Base-by-base conservation (phyloP, 1,140 invertebrate genomes). In the Kradibia gibbosae region DNA sequence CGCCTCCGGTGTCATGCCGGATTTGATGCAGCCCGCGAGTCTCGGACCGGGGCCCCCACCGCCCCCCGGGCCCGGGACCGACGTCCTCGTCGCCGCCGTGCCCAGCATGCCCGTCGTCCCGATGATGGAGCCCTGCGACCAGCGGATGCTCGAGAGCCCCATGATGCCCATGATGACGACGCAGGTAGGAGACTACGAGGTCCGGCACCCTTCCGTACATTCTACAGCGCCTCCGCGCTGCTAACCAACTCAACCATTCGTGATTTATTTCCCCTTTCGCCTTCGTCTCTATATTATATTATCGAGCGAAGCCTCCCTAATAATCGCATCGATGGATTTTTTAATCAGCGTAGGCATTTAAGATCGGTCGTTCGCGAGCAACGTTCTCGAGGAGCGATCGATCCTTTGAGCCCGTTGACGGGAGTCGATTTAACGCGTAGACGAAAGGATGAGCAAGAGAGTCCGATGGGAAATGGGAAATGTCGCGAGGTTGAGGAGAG, bases 1-100 rank as follows among this genome's bases (percentile, higher is more conserved):
- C 17, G 83, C 86, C 0, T 84, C 86, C 10, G 84, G 74, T 77
- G 78, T 85, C 45, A 78, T 80, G 15, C 67, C 84, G 0, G 77
- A 79, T 8, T 11, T 55, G 34, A 31, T 85, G 1, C 20, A 82
- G 15, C 1, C 85, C 0, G 31, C 75, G 3, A 45, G 8, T 17
- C 39, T 74, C 10, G 39, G 31, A 0, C 48, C 22, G 39, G 36
- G 25, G 13, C 60, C 73, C 34, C 73, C 73, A 20, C 60, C 62
- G 11, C 55, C 42, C 11, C 74, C 73, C 5, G 15, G 17, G 10
- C 22, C 39, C 3, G 28, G 77, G 3, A 73, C 3, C 39, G 73
- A 57, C 11, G 70, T 87, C 0, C 81, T 86, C 53, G 42, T 79
- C 2, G 82, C 84, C 10, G 84, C 85, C 0, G 50, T 83, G 15